Evolutionary conservation across 2,888 invertebrate genomes (phyloP).

Genomic region (Temnothorax ravouxi): DNA sequence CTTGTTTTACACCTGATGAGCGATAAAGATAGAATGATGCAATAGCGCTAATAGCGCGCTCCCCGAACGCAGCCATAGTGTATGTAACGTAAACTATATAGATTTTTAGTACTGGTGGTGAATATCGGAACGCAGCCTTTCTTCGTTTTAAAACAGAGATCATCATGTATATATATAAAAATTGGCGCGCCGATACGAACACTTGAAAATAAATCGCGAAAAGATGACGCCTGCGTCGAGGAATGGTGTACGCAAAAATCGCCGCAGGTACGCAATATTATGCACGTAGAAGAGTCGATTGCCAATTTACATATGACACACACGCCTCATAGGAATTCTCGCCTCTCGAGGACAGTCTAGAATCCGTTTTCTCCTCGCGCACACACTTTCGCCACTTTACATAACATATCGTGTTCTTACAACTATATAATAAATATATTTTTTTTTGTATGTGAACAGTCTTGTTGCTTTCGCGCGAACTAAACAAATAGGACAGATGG

Average conservation of each 20-base stretch:
- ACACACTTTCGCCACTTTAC: constrained; percentile 60
- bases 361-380: constrained; percentile 40
- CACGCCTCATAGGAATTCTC: background rate
- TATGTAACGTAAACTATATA: too few relatives aligned
- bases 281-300: constrained; percentile 3
- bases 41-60: too few relatives aligned
- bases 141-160: constrained; percentile 1
- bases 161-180: background rate
- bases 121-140: too few relatives aligned
- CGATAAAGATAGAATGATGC: too few relatives aligned
- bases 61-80: too few relatives aligned
- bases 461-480: constrained; percentile 49
- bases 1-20: too few relatives aligned
- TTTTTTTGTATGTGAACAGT: constrained; percentile 51
- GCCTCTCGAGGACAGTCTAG: background rate
- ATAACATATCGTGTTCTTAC: constrained; percentile 60
- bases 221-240: background rate
- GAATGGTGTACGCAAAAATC: background rate
- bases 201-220: constrained; percentile 5
- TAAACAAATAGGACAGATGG: constrained; percentile 72
- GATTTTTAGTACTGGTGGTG: too few relatives aligned
- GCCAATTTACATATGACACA: background rate
- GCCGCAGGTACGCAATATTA: constrained; percentile 14
- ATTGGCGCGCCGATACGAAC: constrained; percentile 13
- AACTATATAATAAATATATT: constrained; percentile 70